These are phyloP conservation scores for Perognathus longimembris DNA, from an alignment of 2,113 vertebrate species.

Conservation along the genomic window DNA sequence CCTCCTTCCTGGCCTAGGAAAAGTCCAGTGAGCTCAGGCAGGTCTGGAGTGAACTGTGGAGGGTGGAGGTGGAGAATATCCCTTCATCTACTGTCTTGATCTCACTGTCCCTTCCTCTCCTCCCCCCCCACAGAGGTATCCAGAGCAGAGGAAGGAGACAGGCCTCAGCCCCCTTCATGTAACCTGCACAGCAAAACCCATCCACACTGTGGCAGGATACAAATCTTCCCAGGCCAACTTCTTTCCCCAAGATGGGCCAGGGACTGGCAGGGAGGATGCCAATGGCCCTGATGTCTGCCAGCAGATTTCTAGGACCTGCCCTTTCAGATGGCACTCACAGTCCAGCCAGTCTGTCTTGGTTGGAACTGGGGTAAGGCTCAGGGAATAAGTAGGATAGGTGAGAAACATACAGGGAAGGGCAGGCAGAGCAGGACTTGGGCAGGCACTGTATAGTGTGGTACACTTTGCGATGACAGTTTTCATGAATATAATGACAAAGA, in stretches of 20 bases:
- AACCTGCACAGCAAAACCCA: not conserved
- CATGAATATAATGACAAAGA: not conserved
- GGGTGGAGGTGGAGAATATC: not conserved
- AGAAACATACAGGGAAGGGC: not conserved
- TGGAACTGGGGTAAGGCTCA: too few relatives aligned
- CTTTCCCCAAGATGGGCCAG: not conserved
- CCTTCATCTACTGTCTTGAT: not conserved
- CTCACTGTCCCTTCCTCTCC: not conserved
- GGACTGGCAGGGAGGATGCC: not conserved
- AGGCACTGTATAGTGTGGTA: not conserved
- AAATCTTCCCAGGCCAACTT: constrained; percentile 11
- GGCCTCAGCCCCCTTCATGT: not conserved
- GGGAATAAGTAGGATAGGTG: not conserved
- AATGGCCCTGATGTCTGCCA: not conserved
- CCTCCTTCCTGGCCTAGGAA: not conserved
- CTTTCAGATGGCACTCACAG: not conserved
- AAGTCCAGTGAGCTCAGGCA: not conserved
- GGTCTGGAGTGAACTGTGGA: not conserved
- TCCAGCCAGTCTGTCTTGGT: not conserved
- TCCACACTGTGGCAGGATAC: not conserved
- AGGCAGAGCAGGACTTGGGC: not conserved
- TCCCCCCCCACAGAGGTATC: not conserved
- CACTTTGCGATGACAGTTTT: not conserved
- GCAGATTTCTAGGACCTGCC: not conserved
- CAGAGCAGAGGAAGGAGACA: constrained; percentile 28